A percentile compares a stretch with the other conserved stretches of the same genome.
phyloP scores from a whole-genome alignment of 2,797 vertebrate species.

The Kryptopterus vitreolus region DNA sequence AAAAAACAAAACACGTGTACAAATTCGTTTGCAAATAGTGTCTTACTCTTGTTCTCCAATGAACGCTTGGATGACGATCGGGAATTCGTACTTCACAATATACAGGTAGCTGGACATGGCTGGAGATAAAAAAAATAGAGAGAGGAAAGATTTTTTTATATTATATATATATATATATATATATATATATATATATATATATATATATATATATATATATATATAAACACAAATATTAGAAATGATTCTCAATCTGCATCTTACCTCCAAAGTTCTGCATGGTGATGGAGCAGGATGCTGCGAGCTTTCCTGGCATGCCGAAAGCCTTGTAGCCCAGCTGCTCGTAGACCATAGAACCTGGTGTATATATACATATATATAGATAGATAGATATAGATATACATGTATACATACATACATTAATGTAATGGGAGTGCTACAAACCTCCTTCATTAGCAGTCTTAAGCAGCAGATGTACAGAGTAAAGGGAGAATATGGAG shows the following conservation, averaged over 20 bases:
- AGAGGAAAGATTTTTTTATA: background rate
- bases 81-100: constrained; percentile 98
- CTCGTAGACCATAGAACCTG: constrained; percentile 92
- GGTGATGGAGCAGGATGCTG: constrained; percentile 92
- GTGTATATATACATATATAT: too few relatives aligned
- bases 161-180: background rate
- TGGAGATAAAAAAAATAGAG: constrained; percentile 74
- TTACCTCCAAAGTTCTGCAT: constrained; percentile 98
- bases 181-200: background rate
- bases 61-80: constrained; percentile 90
- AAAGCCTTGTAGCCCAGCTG: constrained; percentile 93
- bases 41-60: constrained; percentile 81
- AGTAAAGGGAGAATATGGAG: constrained; percentile 92
- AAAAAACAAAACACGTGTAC: background rate
- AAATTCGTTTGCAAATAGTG: background rate
- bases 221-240: too few relatives aligned
- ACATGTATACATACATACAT: too few relatives aligned
- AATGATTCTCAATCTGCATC: background rate
- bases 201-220: background rate
- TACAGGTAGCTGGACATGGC: constrained; percentile 99
- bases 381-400: too few relatives aligned
- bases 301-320: constrained; percentile 89
- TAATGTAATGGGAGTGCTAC: constrained; percentile 23
- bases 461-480: constrained; percentile 95
- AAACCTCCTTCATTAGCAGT: constrained; percentile 98